Percentiles rank a stretch among this genome's conserved stretches.
Evolutionary conservation across 2,113 vertebrate genomes (phyloP).

Genomic region (Sinosuthora webbiana): DNA sequence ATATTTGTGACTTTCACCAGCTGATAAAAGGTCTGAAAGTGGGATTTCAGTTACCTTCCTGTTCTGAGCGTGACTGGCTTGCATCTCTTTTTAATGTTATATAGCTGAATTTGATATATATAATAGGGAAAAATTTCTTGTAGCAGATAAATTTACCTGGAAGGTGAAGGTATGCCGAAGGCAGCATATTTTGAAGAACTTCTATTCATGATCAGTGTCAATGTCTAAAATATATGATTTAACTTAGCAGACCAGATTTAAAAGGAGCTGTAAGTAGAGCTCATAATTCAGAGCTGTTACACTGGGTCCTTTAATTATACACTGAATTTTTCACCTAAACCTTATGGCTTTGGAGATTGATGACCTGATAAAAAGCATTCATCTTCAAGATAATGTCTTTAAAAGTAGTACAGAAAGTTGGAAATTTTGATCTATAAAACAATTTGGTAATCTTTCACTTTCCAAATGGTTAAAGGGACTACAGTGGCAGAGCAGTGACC

Average conservation of each 20-base stretch:
- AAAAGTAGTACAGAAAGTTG: neutral
- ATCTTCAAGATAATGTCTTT: neutral
- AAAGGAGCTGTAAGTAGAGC: conserved; percentile 12
- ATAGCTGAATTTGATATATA: neutral
- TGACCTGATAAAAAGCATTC: conserved; percentile 1
- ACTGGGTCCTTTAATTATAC: conserved; percentile 13
- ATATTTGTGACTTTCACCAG: neutral
- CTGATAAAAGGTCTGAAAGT: neutral
- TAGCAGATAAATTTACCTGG: conserved; percentile 8
- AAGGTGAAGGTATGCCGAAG: conserved; percentile 5
- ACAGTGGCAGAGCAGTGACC: neutral
- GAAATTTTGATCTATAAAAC: neutral
- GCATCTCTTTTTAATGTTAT: neutral
- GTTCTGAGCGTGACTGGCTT: neutral
- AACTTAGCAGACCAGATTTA: conserved; percentile 19
- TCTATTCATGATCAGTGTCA: neutral
- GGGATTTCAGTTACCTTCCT: neutral
- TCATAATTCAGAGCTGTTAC: conserved; percentile 40
- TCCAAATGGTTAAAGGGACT: neutral
- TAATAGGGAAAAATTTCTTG: neutral
- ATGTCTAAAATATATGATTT: neutral
- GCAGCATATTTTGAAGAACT: neutral
- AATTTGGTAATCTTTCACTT: neutral
- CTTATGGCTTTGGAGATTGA: neutral
- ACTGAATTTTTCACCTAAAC: conserved; percentile 22